These are phyloP conservation scores for Drosophila setifemur DNA, from an alignment of 1,140 invertebrate genomes.

Conservation along the genomic window DNA sequence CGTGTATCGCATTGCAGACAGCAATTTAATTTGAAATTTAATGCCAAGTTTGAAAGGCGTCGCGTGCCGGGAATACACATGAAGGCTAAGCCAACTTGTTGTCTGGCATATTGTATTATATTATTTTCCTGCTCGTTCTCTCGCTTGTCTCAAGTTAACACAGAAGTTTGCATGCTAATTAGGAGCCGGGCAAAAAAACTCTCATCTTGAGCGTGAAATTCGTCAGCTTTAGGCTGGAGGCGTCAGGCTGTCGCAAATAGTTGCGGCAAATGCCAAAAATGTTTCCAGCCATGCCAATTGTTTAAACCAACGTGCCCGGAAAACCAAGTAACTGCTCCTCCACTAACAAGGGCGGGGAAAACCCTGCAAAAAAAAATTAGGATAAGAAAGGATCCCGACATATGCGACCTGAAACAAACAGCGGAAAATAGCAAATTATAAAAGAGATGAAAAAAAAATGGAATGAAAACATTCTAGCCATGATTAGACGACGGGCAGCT, in stretches of 20 bases:
- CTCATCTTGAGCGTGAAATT: slow-evolving; percentile 51
- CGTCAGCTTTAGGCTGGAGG: slow-evolving; percentile 57
- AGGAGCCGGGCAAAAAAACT: slow-evolving; percentile 18
- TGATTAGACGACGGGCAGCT: slow-evolving; percentile 36
- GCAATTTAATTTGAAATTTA: slow-evolving; percentile 79
- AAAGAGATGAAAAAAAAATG: not conserved
- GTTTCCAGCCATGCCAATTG: slow-evolving; percentile 34
- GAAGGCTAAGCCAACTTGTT: slow-evolving; percentile 26
- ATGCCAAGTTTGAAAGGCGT: slow-evolving; percentile 71
- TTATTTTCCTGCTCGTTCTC: not conserved
- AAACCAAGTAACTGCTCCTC: slow-evolving; percentile 11
- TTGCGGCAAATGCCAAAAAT: slow-evolving; percentile 47
- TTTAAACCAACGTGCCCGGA: slow-evolving; percentile 35
- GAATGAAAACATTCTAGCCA: slow-evolving; percentile 38
- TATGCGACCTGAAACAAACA: slow-evolving; percentile 34
- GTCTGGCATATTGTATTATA: slow-evolving; percentile 8
- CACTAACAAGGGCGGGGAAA: not conserved
- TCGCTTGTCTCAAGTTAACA: not conserved
- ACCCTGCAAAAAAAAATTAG: not conserved
- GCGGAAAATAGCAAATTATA: slow-evolving; percentile 46
- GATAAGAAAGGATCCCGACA: slow-evolving; percentile 3
- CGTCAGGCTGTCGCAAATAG: slow-evolving; percentile 68
- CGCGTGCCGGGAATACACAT: slow-evolving; percentile 66
- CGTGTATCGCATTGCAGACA: slow-evolving; percentile 72
- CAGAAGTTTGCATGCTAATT: slow-evolving; percentile 57